Evolutionary conservation across 1,140 invertebrate genomes (phyloP), one percentile per base, ranked within the genome.

Genomic region (Pygmarrhopalites habei): DNA sequence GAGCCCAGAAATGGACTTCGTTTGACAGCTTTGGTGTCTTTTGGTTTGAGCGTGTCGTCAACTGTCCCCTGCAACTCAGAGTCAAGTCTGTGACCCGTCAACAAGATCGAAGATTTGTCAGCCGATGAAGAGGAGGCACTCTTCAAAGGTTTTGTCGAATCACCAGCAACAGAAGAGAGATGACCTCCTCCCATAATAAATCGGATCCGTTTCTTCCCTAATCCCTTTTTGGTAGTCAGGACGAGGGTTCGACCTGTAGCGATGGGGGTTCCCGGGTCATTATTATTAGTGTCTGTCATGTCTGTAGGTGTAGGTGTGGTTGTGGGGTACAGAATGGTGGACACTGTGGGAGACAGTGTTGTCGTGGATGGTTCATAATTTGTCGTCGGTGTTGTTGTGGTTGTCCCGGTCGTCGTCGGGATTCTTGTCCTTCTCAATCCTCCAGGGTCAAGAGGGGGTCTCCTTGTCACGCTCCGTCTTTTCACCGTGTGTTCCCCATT

Each of bases 21-120:
- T 64, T 70, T 70, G n/a, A 70, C 63, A n/a, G 65, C 69, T 39
- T 67, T 70, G 1, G 63, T 51, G 62, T 70, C 69, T 66, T 67
- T 70, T 0, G 65, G 53, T 56, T 56, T 56, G 10, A 21, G 10
- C 3, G n/a, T 39, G 53, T 56, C 30, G 7, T 4, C n/a, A 47
- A 25, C 19, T 17, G 5, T 28, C 5, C 19, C 49, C 5, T 52
- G 23, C 49, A 52, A 52, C 14, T 52, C 49, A 3, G 49, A 26
- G 49, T 52, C 49, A 26, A 52, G 21, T 52, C 25, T 52, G 28
- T 26, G 5, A 7, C 49, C 49, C 28, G 49, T 52, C 46, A 49
- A 15, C 23, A 46, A 5, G 15, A 29, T 14, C 2, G 28, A 21
- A 28, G 49, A 26, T 15, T 52, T 52, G 15, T 52, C 49, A 7